Percentiles rank a stretch among this genome's conserved stretches.
Evolutionary conservation across 1,140 invertebrate genomes (phyloP).

Genomic region (Leptopilina boulardi): DNA sequence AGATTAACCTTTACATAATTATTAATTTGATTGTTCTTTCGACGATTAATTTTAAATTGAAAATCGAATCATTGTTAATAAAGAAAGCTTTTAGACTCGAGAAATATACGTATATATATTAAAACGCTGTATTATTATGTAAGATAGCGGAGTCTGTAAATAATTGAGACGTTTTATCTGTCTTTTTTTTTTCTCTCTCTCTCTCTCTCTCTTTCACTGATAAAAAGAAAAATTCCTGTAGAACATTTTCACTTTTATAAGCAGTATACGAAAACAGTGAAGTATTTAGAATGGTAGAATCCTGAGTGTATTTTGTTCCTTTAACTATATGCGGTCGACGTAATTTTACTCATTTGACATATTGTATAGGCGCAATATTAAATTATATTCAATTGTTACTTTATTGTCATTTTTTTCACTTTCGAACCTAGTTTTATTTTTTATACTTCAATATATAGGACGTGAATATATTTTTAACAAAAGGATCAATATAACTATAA

Average conservation of each 20-base stretch:
- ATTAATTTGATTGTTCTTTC: slow-evolving; percentile 7
- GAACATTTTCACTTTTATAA: slow-evolving; percentile 21
- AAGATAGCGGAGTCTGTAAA: slow-evolving; percentile 25
- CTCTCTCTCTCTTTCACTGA: slow-evolving; percentile 5
- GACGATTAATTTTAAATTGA: not conserved
- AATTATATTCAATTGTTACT: slow-evolving; percentile 13
- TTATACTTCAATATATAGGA: not conserved
- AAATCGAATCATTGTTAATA: slow-evolving; percentile 3
- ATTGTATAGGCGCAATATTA: slow-evolving; percentile 18
- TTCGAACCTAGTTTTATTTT: not conserved
- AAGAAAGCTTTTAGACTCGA: not conserved
- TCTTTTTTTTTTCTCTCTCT: no score
- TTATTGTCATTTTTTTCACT: not conserved
- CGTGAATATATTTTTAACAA: no score
- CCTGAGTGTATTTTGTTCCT: not conserved
- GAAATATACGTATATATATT: not conserved
- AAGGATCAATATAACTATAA: no score
- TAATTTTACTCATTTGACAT: not conserved
- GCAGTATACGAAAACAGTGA: slow-evolving; percentile 6
- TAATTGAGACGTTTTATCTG: not conserved
- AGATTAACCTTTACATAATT: not conserved
- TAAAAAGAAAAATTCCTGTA: not conserved
- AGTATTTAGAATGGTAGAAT: not conserved
- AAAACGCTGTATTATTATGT: slow-evolving; percentile 21
- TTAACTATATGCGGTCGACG: not conserved